Percentiles rank a stretch among this genome's conserved stretches.
Evolutionary conservation across 2,797 vertebrate species (phyloP).

Genomic region (Eurystomus glaucurus): DNA sequence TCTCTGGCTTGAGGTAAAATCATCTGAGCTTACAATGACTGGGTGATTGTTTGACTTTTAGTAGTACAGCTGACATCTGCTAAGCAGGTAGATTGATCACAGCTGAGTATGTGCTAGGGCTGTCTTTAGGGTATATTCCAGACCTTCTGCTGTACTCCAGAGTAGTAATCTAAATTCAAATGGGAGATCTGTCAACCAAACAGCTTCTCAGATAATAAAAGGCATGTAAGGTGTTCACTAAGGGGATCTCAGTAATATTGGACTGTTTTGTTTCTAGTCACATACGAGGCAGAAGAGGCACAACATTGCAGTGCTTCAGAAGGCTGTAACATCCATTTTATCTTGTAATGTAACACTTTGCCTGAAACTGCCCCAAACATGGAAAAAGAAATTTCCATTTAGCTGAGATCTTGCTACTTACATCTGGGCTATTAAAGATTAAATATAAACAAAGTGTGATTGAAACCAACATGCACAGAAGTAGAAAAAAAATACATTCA

Average conservation of each 20-base stretch:
- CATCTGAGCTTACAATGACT: background rate
- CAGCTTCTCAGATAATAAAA: background rate
- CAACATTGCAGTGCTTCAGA: background rate
- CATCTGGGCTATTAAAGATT: background rate
- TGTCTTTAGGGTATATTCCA: background rate
- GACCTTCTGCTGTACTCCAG: background rate
- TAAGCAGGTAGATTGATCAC: background rate
- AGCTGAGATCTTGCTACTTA: background rate
- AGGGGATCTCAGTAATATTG: background rate
- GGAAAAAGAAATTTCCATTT: background rate
- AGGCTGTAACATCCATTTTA: background rate
- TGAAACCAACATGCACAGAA: background rate
- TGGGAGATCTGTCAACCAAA: background rate
- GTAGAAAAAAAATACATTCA: background rate
- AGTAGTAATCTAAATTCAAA: conserved; percentile 28
- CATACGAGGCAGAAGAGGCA: background rate
- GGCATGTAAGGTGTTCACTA: background rate
- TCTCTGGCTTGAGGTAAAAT: background rate
- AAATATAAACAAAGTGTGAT: background rate
- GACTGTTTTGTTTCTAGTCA: background rate
- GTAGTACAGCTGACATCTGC: background rate
- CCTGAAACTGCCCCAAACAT: background rate
- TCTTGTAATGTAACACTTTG: background rate
- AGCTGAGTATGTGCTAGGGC: background rate
- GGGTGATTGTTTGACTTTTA: background rate